Evolutionary conservation across 2,797 vertebrate genomes (phyloP), one percentile per base, ranked within the genome.

Genomic region (Acropternis orthonyx): DNA sequence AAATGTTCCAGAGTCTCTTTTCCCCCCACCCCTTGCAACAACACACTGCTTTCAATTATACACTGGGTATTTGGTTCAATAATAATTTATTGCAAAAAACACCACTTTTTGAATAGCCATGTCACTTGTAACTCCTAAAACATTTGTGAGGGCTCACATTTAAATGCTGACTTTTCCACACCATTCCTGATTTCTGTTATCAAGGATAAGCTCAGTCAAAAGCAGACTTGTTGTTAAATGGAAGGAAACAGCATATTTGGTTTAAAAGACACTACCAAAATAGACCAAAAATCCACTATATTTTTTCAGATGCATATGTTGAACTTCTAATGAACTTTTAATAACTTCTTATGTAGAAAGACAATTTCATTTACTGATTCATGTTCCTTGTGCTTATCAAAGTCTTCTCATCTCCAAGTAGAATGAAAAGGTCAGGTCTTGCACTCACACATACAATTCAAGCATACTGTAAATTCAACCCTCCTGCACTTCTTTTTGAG

Each of bases 371-470:
- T 36, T 67, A 85, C 63, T 76, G 85, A 88, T 94, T 87, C 90
- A 83, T 0, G 1, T 37, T 82, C 52, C 46, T 12, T 54, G 48
- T 83, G 56, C 54, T 92, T 68, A 39, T 74, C 37, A 80, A 87
- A 92, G 34, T 14, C 15, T 82, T 46, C 81, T 68, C 65, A 48
- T 55, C 51, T 68, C 85, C 49, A 72, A 13, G 75, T 4, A 54
- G 41, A 82, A 83, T 12, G 65, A 65, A 95, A 95, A 96, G 89
- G 61, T 91, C 72, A 80, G 20, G 43, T 58, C 68, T 76, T 67
- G n/a, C 39, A 76, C 56, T 92, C 49, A 81, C 73, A 81, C 16
- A 28, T 14, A 10, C 18, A 83, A 68, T 34, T 51, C 72, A 83
- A 73, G 48, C 30, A 49, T 3, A 7, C 37, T 32, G 58, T 21